phyloP scores from a whole-genome alignment of 2,113 vertebrate genomes.

The Ginglymostoma cirratum region DNA sequence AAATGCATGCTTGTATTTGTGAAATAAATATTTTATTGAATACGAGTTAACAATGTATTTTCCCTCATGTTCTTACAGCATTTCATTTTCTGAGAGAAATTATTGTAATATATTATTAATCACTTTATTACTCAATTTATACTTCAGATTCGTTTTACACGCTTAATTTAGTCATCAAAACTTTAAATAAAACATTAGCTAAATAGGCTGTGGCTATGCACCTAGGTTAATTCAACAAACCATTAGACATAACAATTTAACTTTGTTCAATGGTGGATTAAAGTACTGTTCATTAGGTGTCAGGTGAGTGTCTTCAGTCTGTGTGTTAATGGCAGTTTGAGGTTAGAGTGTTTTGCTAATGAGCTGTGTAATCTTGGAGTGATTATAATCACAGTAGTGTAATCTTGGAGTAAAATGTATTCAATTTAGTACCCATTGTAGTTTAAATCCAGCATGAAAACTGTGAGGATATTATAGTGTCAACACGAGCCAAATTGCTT shows the following conservation, averaged over 20 bases:
- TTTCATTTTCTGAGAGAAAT: neutral
- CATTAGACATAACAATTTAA: neutral
- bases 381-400: neutral
- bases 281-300: neutral
- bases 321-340: neutral
- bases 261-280: neutral
- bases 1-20: constrained; percentile 4
- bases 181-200: constrained; percentile 36
- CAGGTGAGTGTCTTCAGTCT: neutral
- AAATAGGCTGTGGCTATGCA: constrained; percentile 19
- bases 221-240: constrained; percentile 7
- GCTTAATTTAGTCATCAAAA: constrained; percentile 35
- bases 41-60: neutral
- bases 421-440: neutral
- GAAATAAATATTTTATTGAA: constrained; percentile 22
- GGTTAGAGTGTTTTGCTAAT: neutral
- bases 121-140: constrained; percentile 33
- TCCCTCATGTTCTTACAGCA: neutral
- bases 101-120: constrained; percentile 27
- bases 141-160: constrained; percentile 16
- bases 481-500: neutral
- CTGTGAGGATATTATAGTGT: neutral
- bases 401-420: neutral
- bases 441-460: neutral
- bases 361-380: neutral